Evolutionary conservation across 2,797 vertebrate genomes (phyloP), one percentile per base, ranked within the genome.

Genomic region (Lutjanus argentimaculatus): DNA sequence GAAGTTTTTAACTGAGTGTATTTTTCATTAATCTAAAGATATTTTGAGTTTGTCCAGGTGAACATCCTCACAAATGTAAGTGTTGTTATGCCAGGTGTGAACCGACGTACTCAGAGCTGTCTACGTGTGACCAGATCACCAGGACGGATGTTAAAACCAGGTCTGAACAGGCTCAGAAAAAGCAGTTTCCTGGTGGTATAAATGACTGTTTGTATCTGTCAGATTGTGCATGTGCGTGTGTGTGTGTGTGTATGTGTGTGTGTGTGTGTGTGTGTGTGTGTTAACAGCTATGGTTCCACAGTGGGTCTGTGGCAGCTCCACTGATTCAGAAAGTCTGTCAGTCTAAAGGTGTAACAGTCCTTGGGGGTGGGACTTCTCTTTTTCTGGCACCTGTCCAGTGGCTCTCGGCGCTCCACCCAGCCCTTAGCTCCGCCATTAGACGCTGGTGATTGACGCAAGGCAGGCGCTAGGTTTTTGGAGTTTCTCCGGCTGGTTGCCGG

Each of bases 361-460:
- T 79, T 67, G 40, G 49, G 67, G 57, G 21, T 10, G 65, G 72
- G 68, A 63, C 61, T 75, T n/a, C n/a, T 80, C 19, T 52, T 65
- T 76, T 74, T 70, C 63, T 66, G 61, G 8, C 62, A 43, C 58
- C 64, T 52, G 62, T 76, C 67, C 58, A 69, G 14, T 10, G 46
- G 74, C 66, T 80, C 56, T 59, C 6, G 1, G 30, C 16, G 4
- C 30, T 49, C 68, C 22, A 19, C 75, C 68, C 67, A 73, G 72
- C 66, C 45, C 42, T 74, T 43, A 42, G 63, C 48, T 76, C 80
- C 6, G 17, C 59, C 57, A 45, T 82, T 91, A 95, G 75, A 99
- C 98, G 92, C 98, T 99, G 95, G 98, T 99, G 95, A 99, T 98
- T 92, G 98, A 99, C 75, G 98, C 98, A 92, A 99, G 96, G 96